Evolutionary conservation across 2,797 vertebrate species (phyloP), one percentile per base, ranked within the genome.

Genomic region (Nannoperca obscura): DNA sequence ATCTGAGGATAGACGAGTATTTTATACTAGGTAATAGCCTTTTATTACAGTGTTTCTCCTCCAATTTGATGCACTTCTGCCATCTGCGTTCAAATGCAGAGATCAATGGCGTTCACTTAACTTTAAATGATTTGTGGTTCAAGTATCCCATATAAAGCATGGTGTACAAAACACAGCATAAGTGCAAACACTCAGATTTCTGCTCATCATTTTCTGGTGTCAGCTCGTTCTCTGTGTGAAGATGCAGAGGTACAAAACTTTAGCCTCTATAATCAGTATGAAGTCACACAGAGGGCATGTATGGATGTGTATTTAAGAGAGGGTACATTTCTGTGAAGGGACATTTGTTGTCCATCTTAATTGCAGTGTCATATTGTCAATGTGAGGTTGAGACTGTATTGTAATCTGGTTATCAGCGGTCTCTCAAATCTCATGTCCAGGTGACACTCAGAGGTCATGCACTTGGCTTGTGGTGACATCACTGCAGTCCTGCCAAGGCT

Each of bases 381-480:
- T 40, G 42, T 50, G 60, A 30, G 22, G 3, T 54, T 59, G 24
- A 59, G 53, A 46, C 59, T 38, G 53, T 36, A 14, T 46, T 49
- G 32, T 71, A 38, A 65, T 55, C 40, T 55, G 42, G 55, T 54
- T 71, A 75, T 69, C 32, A 49, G 5, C 24, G 1, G 24, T 50
- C 44, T 52, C 24, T 64, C 30, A 61, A 47, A 58, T 75, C 46
- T 58, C 44, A 49, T 10, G 38, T 59, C 47, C 50, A 34, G 30
- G 50, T 76, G 49, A 17, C 47, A 14, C 50, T 71, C 20, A 49
- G 44, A 65, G 60, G 53, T 75, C 47, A 64, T 19, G 4, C 38
- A 46, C 46, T 57, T 46, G 32, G 30, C 9, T 40, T 32, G 17
- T 15, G 66, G 66, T 55, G 32, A 63, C 24, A 34, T 61, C 55